Percentiles rank a stretch among this genome's conserved stretches.
phyloP scores from a whole-genome alignment of 1,140 invertebrate species.

The Habropoda laboriosa region DNA sequence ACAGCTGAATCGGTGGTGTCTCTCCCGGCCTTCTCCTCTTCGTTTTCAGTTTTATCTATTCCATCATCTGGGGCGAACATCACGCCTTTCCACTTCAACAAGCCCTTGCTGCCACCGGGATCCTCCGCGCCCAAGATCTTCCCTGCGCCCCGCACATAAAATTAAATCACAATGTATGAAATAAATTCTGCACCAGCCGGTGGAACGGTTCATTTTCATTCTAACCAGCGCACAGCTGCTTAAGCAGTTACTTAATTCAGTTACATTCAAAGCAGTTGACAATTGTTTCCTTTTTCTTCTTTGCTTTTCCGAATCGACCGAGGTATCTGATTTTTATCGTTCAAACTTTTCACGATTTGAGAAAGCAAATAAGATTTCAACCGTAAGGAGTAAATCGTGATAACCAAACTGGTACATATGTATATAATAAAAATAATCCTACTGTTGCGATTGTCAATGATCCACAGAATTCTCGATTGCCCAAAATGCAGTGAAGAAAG shows the following conservation, averaged over 20 bases:
- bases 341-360: too few relatives aligned
- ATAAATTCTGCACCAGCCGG: neutral
- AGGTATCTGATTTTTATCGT: too few relatives aligned
- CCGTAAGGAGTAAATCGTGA: too few relatives aligned
- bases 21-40: conserved; percentile 45
- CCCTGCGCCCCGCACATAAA: conserved; percentile 59
- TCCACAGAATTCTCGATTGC: too few relatives aligned
- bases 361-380: too few relatives aligned
- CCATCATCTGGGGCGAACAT: conserved; percentile 86
- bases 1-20: conserved; percentile 62
- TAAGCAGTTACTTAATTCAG: neutral
- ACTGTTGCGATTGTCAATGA: too few relatives aligned
- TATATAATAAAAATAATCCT: too few relatives aligned
- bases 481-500: too few relatives aligned
- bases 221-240: neutral
- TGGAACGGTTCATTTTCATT: neutral
- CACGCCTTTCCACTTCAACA: conserved; percentile 90
- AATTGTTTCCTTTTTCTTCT: neutral
- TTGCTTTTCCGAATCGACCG: too few relatives aligned
- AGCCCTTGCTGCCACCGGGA: conserved; percentile 80
- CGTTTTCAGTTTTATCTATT: conserved; percentile 68
- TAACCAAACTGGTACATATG: too few relatives aligned
- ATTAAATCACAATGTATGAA: conserved; percentile 16
- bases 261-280: neutral
- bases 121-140: conserved; percentile 76